Base-by-base conservation (phyloP, 2,888 invertebrate genomes). In the Pyrochroa serraticornis region DNA sequence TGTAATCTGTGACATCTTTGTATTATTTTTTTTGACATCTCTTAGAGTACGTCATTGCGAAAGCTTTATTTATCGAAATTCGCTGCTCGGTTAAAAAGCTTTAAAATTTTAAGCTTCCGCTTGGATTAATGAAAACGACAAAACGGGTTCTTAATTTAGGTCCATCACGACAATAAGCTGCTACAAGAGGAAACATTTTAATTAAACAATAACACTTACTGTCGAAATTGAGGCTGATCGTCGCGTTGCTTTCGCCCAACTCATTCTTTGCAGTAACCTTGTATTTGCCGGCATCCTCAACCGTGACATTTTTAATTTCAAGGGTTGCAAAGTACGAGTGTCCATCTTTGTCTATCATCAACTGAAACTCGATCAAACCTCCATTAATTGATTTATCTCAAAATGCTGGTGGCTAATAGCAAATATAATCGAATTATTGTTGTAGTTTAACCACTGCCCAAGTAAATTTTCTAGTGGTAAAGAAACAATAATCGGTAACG, bases 241-340 rank as follows among this genome's bases (percentile, higher is more conserved):
- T 95, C 63, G 95, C 95, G 81, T 95, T 95, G 79, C 95, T 95
- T 82, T 97, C 97, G 79, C 97, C 97, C 75, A 96, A 88, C 82
- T 96, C 95, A 84, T 96, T 97, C 84, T 97, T 97, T 75, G 95
- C 95, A 75, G 93, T 95, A 74, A 96, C 95, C 84, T 94, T 91
- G 83, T 95, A 95, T 84, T 95, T 96, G 78, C 95, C 96, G 82
- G 95, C 95, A 85, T 96, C 95, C 85, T 95, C 95, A 75, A 95
- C 94, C 65, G 95, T 95, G 72, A 96, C 95, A 80, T 94, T 93
- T 83, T 87, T 88, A 77, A 98, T 94, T 82, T 93, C 93, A 80
- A 97, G 85, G 65, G 93, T 91, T 75, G 95, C 93, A 83, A 93
- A 91, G 83, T 94, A 95, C 75, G 93, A 93, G 81, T 94, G 93